Evolutionary conservation across 1,140 invertebrate genomes (phyloP), one percentile per base, ranked within the genome.

Genomic region (Orius insidiosus): DNA sequence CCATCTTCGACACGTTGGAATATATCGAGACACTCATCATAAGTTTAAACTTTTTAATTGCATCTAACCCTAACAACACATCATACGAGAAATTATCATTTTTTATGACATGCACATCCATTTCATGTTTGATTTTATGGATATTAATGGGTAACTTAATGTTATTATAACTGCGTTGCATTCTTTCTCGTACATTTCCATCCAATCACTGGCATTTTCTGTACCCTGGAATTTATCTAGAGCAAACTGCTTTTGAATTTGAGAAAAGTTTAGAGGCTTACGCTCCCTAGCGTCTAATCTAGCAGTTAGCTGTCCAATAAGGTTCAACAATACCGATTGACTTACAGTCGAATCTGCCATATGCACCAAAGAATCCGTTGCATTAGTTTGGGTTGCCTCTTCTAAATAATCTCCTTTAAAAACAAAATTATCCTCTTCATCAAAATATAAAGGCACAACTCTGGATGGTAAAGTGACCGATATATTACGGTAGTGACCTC

Each of bases 11-110:
- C 16, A 10, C 38, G 11, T 18, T 40, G 49, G 39, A 14, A 18
- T 42, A 51, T 51, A 44, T 46, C 34, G 51, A 53, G 32, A 24
- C 51, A 19, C 40, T 51, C 49, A 48, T 53, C 48, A 47, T 45
- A 30, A 53, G 33, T 41, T 39, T 19, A 42, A 50, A 53, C 40
- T 40, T 48, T 37, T 39, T 44, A 16, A 53, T 53, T 11, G 46
- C 36, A 47, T 53, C 49, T 30, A 53, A 34, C 13, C 52, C 52
- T 16, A 53, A 47, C 18, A 53, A 18, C 18, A 50, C 46, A 50
- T 52, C 51, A 43, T 46, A 50, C 24, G 43, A 24, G 31, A 49
- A 49, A 43, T 52, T 48, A 14, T 47, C 39, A 39, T 46, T 46
- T 36, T 53, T 48, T 39, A 53, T 40, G 19, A 53, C 39, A 19